These are phyloP conservation scores for Camponotus floridanus DNA, from an alignment of 1,140 invertebrate genomes.

Conservation along the genomic window DNA sequence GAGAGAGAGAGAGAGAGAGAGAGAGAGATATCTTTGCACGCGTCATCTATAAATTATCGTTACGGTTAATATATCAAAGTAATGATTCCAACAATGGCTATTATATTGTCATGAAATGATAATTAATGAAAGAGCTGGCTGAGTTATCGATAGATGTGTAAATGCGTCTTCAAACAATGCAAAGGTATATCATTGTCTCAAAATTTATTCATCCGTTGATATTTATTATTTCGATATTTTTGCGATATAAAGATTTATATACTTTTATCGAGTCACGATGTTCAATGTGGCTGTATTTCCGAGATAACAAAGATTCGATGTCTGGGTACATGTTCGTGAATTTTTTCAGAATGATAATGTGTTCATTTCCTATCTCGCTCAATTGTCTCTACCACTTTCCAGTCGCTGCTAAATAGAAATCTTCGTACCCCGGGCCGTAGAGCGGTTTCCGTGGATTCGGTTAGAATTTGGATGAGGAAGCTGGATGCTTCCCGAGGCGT, in stretches of 20 bases:
- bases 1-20: no score
- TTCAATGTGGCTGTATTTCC: neutral
- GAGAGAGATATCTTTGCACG: no score
- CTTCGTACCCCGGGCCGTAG: conserved; percentile 68
- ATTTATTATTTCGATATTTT: neutral
- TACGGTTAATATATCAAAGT: neutral
- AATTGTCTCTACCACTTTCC: conserved; percentile 71
- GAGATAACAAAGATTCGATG: neutral
- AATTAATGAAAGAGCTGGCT: conserved; percentile 19
- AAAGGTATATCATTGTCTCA: neutral
- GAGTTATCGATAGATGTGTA: neutral
- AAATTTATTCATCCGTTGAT: neutral
- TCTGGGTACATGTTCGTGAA: neutral
- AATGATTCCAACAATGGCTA: conserved; percentile 14
- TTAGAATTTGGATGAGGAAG: conserved; percentile 84
- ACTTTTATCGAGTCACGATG: no score
- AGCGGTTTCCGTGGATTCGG: conserved; percentile 80
- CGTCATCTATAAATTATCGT: conserved; percentile 13
- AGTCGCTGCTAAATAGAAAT: conserved; percentile 82
- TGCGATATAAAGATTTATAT: neutral
- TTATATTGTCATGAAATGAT: neutral
- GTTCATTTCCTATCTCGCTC: conserved; percentile 48
- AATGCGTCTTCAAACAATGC: neutral
- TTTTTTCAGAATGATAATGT: conserved; percentile 53
- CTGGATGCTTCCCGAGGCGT: conserved; percentile 84